These are phyloP conservation scores for Cephus pulcher DNA, from an alignment of 2,888 invertebrate species.

Conservation along the genomic window DNA sequence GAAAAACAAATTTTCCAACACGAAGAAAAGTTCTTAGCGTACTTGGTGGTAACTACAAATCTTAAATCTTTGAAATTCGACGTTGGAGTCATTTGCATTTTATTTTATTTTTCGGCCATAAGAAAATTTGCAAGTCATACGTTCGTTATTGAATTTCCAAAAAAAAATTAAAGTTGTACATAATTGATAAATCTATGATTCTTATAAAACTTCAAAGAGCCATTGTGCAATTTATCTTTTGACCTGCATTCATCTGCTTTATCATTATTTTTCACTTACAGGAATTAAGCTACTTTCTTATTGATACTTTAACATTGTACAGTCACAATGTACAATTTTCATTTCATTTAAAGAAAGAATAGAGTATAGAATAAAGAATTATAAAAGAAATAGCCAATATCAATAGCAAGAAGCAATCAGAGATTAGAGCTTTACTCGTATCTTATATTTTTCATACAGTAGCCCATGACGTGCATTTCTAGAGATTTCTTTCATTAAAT, in stretches of 20 bases:
- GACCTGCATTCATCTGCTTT: not conserved
- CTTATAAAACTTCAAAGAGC: not conserved
- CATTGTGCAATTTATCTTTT: not conserved
- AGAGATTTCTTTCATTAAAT: not conserved
- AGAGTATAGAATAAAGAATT: not conserved
- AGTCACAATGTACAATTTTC: conserved; percentile 36
- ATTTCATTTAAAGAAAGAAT: conserved; percentile 19
- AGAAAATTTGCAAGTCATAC: not conserved
- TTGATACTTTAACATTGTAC: conserved; percentile 35
- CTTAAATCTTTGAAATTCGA: not conserved
- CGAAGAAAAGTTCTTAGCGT: not conserved
- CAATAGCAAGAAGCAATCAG: not conserved
- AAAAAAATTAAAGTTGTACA: not conserved
- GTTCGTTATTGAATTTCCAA: not conserved
- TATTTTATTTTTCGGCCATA: not conserved
- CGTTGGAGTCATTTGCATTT: not conserved
- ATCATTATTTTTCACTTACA: not conserved
- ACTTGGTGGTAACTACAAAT: not conserved
- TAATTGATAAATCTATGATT: not conserved
- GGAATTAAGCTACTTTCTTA: conserved; percentile 29
- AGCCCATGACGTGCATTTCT: not conserved
- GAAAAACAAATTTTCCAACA: not conserved
- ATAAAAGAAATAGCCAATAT: not conserved
- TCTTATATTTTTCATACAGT: not conserved
- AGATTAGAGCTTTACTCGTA: not conserved